A percentile compares a stretch with the other conserved stretches of the same genome.
These are phyloP conservation scores for Scaptomyza hsui DNA, from an alignment of 1,140 invertebrate species.

Conservation along the genomic window DNA sequence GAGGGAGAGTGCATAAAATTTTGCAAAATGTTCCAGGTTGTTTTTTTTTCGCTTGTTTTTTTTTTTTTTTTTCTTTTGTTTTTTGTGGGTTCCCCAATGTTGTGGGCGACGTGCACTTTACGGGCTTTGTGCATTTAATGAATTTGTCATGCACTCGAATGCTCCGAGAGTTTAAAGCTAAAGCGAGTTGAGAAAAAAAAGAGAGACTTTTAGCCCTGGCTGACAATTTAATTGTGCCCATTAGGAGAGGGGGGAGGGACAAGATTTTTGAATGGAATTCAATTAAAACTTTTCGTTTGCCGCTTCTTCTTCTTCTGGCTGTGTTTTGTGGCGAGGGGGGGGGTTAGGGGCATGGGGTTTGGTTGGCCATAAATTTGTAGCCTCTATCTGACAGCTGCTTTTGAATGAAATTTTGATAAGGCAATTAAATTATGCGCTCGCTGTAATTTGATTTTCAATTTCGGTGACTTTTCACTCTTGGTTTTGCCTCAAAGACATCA, in stretches of 20 bases:
- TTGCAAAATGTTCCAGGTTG: constrained; percentile 57
- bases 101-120: constrained; percentile 49
- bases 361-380: constrained; percentile 35
- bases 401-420: constrained; percentile 78
- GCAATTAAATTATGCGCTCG: constrained; percentile 74
- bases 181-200: constrained; percentile 14
- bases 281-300: constrained; percentile 72
- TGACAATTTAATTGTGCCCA: constrained; percentile 77
- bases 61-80: constrained; percentile 23
- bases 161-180: constrained; percentile 42
- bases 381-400: constrained; percentile 43
- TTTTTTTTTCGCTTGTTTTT: constrained; percentile 14
- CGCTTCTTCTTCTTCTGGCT: neutral
- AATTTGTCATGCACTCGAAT: constrained; percentile 76
- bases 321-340: no score
- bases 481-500: neutral
- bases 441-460: constrained; percentile 71
- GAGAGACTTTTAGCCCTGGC: constrained; percentile 19
- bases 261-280: constrained; percentile 74
- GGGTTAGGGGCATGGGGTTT: no score
- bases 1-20: constrained; percentile 67
- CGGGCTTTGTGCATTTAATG: constrained; percentile 72
- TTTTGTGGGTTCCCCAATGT: constrained; percentile 1
- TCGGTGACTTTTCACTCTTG: constrained; percentile 54
- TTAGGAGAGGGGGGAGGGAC: constrained; percentile 28